Conservation (phyloP, 2,888 invertebrate species). For the Acleris sparsana region DNA sequence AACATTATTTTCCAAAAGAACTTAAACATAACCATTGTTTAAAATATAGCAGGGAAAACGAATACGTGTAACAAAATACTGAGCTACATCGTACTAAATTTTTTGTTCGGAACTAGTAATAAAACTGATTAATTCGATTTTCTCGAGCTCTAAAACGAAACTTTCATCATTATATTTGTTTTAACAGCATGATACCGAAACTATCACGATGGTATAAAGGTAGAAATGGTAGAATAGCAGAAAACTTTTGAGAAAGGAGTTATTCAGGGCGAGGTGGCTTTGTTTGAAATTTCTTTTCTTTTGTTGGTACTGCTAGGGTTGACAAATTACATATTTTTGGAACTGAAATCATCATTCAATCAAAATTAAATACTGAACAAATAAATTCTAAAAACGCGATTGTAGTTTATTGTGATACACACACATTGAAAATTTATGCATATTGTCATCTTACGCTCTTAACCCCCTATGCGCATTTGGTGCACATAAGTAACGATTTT, state of each 20-base stretch:
- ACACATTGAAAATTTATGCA: too few relatives aligned
- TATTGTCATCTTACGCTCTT: too few relatives aligned
- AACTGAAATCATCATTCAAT: background rate
- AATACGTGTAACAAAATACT: background rate
- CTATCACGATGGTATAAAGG: slow-evolving; percentile 17
- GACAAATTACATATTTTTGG: background rate
- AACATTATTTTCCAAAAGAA: too few relatives aligned
- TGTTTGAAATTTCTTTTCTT: slow-evolving; percentile 27
- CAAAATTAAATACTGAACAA: too few relatives aligned
- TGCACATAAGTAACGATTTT: too few relatives aligned
- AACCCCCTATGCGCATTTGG: too few relatives aligned
- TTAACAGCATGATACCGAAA: slow-evolving; percentile 16
- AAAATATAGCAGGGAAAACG: slow-evolving; percentile 1
- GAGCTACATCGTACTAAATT: slow-evolving; percentile 1
- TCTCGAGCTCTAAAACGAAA: slow-evolving; percentile 3
- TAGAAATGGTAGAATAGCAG: slow-evolving; percentile 7
- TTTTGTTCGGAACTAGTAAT: slow-evolving; percentile 17
- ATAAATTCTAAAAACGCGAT: too few relatives aligned
- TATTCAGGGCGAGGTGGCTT: slow-evolving; percentile 28
- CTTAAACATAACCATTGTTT: too few relatives aligned
- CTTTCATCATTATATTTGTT: slow-evolving; percentile 20
- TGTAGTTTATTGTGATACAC: too few relatives aligned
- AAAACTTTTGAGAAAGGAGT: slow-evolving; percentile 31
- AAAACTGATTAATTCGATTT: slow-evolving; percentile 24
- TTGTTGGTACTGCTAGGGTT: slow-evolving; percentile 8